Evolutionary conservation across 2,888 invertebrate species (phyloP).

Genomic region (Melanargia galathea): DNA sequence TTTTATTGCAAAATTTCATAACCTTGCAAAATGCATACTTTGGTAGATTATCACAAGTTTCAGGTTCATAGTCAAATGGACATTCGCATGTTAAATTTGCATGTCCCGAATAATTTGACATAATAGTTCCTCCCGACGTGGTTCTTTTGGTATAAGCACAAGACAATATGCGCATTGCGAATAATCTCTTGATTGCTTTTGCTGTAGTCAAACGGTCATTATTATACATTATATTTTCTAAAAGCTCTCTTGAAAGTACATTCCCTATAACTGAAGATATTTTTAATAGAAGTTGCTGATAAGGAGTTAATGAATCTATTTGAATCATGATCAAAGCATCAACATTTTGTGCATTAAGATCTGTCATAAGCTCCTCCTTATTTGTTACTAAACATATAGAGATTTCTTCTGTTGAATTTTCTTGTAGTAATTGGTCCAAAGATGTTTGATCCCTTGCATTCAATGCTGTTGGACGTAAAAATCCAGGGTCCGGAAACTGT

Average conservation of each 20-base stretch:
- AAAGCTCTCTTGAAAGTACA: constrained; percentile 74
- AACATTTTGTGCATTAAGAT: constrained; percentile 68
- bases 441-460: constrained; percentile 55
- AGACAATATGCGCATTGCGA: constrained; percentile 77
- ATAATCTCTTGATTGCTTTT: constrained; percentile 80
- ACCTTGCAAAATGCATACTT: constrained; percentile 82
- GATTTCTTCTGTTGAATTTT: constrained; percentile 55
- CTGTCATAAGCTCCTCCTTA: constrained; percentile 62
- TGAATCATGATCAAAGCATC: constrained; percentile 78
- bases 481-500: constrained; percentile 61
- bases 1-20: constrained; percentile 79
- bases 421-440: constrained; percentile 56
- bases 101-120: constrained; percentile 41
- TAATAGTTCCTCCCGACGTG: constrained; percentile 41
- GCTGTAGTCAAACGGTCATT: constrained; percentile 71
- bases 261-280: constrained; percentile 83
- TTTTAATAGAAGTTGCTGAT: constrained; percentile 83
- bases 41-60: constrained; percentile 63
- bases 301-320: constrained; percentile 81
- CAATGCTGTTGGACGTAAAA: constrained; percentile 65
- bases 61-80: constrained; percentile 63
- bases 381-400: constrained; percentile 62
- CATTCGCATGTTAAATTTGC: constrained; percentile 63
- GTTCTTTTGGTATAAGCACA: constrained; percentile 69
- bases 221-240: constrained; percentile 81